phyloP scores from a whole-genome alignment of 2,888 invertebrate species.

The Cosmia trapezina region DNA sequence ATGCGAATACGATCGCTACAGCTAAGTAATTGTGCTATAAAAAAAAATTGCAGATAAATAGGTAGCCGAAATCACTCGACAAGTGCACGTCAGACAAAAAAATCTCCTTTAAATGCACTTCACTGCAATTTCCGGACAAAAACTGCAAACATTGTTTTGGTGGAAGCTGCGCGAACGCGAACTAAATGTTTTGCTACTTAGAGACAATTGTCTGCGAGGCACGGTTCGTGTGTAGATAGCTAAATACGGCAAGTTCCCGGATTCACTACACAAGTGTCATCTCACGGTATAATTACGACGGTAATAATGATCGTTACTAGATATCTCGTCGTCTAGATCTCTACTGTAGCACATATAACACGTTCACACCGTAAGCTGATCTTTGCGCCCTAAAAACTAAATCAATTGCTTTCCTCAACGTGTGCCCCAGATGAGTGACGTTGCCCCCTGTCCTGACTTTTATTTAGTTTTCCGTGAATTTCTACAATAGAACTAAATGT shows the following conservation, averaged over 20 bases:
- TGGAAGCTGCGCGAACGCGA: slow-evolving; percentile 23
- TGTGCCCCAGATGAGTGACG: slow-evolving; percentile 70
- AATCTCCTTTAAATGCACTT: slow-evolving; percentile 38
- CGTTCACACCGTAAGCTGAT: slow-evolving; percentile 70
- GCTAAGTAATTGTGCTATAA: not conserved
- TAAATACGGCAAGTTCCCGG: slow-evolving; percentile 39
- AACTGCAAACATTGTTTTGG: slow-evolving; percentile 48
- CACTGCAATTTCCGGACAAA: slow-evolving; percentile 39
- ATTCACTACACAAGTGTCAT: slow-evolving; percentile 64
- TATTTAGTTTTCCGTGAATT: slow-evolving; percentile 65
- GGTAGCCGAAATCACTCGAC: not conserved
- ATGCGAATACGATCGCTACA: not conserved
- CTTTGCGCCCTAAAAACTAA: slow-evolving; percentile 78
- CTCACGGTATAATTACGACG: slow-evolving; percentile 68
- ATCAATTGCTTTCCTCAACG: slow-evolving; percentile 68
- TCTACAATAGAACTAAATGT: slow-evolving; percentile 19
- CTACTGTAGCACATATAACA: slow-evolving; percentile 69
- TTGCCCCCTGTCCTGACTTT: slow-evolving; percentile 66
- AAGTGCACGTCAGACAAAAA: slow-evolving; percentile 38
- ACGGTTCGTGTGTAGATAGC: slow-evolving; percentile 28
- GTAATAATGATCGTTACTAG: slow-evolving; percentile 63
- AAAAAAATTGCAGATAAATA: slow-evolving; percentile 17
- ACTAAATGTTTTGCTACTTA: slow-evolving; percentile 44
- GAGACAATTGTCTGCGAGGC: slow-evolving; percentile 35
- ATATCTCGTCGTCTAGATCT: slow-evolving; percentile 69